phyloP scores from a whole-genome alignment of 2,113 vertebrate genomes.

The Myodes glareolus region DNA sequence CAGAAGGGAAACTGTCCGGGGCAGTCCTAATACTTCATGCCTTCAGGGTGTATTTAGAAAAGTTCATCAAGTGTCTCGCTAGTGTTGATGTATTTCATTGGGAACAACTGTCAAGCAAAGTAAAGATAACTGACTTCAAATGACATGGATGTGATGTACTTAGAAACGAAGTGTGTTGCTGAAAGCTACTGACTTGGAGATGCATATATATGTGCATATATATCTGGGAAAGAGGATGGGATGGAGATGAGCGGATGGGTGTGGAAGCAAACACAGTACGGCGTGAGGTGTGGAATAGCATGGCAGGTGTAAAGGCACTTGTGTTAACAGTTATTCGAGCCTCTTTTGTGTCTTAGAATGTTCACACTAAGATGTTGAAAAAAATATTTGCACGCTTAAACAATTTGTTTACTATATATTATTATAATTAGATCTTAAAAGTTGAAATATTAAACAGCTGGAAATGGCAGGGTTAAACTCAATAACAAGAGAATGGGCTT shows the following conservation, averaged over 20 bases:
- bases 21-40: too few relatives aligned
- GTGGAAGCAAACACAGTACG: not conserved
- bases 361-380: not conserved
- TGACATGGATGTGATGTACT: not conserved
- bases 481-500: not conserved
- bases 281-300: fast-evolving
- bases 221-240: not conserved
- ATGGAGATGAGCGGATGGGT: fast-evolving
- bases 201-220: not conserved
- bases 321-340: too few relatives aligned
- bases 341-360: not conserved
- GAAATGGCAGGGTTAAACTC: conserved; percentile 1
- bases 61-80: not conserved
- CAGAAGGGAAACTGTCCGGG: not conserved
- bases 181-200: not conserved
- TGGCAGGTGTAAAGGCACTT: fast-evolving
- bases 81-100: not conserved
- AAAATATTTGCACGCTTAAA: not conserved
- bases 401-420: not conserved
- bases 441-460: not conserved
- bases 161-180: not conserved
- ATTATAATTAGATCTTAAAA: not conserved
- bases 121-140: not conserved
- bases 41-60: fast-evolving
- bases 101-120: not conserved